These are phyloP conservation scores for Rhadina sibilatrix DNA, from an alignment of 2,113 vertebrate species.

Conservation along the genomic window DNA sequence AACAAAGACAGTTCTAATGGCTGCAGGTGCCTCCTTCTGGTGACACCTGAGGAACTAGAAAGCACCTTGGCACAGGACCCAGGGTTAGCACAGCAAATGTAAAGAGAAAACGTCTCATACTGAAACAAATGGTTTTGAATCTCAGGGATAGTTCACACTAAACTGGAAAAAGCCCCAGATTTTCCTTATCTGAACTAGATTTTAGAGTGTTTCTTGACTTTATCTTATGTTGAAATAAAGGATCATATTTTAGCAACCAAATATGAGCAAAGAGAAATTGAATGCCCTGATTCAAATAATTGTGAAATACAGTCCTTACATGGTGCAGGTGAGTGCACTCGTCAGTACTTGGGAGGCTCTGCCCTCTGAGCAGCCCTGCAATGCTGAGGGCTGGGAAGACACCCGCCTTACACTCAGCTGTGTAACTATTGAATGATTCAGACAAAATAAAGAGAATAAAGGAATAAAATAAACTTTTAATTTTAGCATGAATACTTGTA, in stretches of 20 bases:
- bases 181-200: background rate
- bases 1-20: too few relatives aligned
- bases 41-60: background rate
- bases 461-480: background rate
- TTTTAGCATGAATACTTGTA: background rate
- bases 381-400: background rate
- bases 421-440: too few relatives aligned
- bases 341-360: too few relatives aligned
- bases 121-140: background rate
- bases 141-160: background rate
- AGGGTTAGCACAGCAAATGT: background rate
- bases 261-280: background rate
- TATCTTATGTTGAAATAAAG: background rate
- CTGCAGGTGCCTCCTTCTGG: too few relatives aligned
- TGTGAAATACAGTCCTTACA: background rate
- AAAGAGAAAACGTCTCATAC: background rate
- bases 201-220: background rate
- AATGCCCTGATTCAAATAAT: background rate
- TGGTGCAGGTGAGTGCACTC: background rate
- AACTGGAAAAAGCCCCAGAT: background rate
- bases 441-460: background rate
- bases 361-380: background rate
- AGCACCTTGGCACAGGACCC: background rate
- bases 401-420: background rate
- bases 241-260: background rate